A percentile compares a stretch with the other conserved stretches of the same genome.
phyloP scores from a whole-genome alignment of 2,797 vertebrate genomes.

The Enteromius unitaeniatus region DNA sequence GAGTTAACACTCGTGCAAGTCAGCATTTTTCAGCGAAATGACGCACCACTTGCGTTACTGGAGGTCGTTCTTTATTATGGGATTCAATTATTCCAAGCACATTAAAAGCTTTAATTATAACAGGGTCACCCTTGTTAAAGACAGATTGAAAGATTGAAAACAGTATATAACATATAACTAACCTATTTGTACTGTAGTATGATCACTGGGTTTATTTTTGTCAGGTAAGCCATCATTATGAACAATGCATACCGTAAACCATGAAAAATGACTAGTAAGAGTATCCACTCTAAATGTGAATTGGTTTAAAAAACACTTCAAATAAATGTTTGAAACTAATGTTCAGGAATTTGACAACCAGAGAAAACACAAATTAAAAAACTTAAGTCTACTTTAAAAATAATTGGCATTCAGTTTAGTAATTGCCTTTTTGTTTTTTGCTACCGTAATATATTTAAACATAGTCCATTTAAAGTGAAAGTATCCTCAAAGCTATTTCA shows the following conservation, averaged over 20 bases:
- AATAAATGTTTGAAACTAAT: not conserved
- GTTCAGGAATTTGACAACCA: not conserved
- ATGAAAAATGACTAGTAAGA: not conserved
- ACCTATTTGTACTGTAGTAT: not conserved
- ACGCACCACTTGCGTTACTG: conserved; percentile 31
- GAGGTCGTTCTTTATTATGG: conserved; percentile 42
- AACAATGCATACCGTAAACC: not conserved
- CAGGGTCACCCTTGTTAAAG: conserved; percentile 6
- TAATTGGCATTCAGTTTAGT: not conserved
- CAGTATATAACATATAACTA: not conserved
- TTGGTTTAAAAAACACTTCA: not conserved
- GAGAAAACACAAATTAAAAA: not conserved
- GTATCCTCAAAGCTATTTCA: not conserved
- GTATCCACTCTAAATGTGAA: not conserved
- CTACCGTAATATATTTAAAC: not conserved
- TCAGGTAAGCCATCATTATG: conserved; percentile 21
- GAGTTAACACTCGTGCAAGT: conserved; percentile 40
- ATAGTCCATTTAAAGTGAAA: not conserved
- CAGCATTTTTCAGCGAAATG: conserved; percentile 49
- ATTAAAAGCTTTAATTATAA: conserved; percentile 43
- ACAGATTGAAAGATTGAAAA: conserved; percentile 8
- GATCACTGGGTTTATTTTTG: not conserved
- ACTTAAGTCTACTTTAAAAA: not conserved
- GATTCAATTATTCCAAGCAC: conserved; percentile 47
- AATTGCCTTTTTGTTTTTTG: not conserved